These are phyloP conservation scores for Micronisus gabar DNA, from an alignment of 2,113 vertebrate species.

Conservation along the genomic window DNA sequence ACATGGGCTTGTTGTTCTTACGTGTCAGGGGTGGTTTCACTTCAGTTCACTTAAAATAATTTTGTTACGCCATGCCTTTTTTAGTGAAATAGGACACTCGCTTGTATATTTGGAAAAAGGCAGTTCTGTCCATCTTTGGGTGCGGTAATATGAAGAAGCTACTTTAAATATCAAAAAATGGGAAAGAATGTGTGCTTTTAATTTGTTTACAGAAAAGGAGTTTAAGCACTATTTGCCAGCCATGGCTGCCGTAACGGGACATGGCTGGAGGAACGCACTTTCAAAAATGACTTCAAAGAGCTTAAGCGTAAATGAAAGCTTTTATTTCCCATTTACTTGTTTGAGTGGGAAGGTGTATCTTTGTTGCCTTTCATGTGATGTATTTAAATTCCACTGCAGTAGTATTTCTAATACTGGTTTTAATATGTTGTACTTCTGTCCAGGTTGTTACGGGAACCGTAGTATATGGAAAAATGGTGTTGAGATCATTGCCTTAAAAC, in stretches of 20 bases:
- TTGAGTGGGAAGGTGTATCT: not conserved
- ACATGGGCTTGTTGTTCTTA: not conserved
- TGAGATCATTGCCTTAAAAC: not conserved
- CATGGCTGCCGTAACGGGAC: fast-evolving
- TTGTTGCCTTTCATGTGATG: not conserved
- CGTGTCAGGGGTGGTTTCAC: fast-evolving
- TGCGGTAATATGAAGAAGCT: not conserved
- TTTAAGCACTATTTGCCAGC: not conserved
- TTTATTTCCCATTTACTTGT: fast-evolving
- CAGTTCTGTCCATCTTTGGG: not conserved
- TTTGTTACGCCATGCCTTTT: fast-evolving
- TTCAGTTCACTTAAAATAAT: not conserved
- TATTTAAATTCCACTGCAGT: not conserved
- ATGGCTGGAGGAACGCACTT: not conserved
- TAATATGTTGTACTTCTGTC: not conserved
- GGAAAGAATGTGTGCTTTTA: not conserved
- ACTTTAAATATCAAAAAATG: not conserved
- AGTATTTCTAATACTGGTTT: not conserved
- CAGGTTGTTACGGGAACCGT: not conserved
- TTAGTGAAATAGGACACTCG: not conserved
- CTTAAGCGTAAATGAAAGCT: not conserved
- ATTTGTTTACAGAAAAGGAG: not conserved
- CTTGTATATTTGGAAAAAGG: not conserved
- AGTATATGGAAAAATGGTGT: fast-evolving
- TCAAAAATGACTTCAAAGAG: not conserved